Conservation (phyloP, 2,888 invertebrate species). For the Eupithecia subumbrata region DNA sequence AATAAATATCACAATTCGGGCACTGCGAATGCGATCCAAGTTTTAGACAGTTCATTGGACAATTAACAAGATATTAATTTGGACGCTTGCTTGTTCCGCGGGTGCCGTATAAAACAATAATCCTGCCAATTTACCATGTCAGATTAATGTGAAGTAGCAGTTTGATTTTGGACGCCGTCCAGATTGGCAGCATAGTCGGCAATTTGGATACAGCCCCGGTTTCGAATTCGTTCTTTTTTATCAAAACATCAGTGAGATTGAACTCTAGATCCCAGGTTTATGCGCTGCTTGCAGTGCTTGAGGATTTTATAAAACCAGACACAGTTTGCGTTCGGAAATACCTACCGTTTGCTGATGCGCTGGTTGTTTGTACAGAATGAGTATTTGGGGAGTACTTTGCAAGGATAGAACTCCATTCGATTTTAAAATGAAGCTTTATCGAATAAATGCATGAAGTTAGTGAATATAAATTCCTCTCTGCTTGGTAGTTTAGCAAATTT, state of each 20-base stretch:
- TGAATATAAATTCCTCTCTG: constrained; percentile 16
- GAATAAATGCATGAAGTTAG: constrained; percentile 23
- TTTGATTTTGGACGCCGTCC: constrained; percentile 65
- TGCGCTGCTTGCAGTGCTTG: constrained; percentile 34
- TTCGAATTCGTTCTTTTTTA: constrained; percentile 55
- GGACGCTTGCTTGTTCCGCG: neutral
- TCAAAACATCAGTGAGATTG: constrained; percentile 56
- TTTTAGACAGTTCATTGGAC: constrained; percentile 10
- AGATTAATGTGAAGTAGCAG: constrained; percentile 59
- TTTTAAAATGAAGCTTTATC: constrained; percentile 18
- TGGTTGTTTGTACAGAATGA: constrained; percentile 21
- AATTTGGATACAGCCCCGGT: constrained; percentile 58
- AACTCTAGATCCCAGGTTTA: constrained; percentile 47
- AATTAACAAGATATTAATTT: neutral
- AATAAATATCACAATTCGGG: neutral
- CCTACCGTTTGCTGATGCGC: constrained; percentile 30
- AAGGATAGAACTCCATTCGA: constrained; percentile 16
- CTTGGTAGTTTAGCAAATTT: neutral
- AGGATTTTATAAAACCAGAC: constrained; percentile 27
- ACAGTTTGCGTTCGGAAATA: constrained; percentile 33
- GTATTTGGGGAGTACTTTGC: constrained; percentile 10
- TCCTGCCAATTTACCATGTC: constrained; percentile 61
- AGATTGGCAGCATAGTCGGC: constrained; percentile 66
- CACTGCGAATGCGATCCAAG: constrained; percentile 4
- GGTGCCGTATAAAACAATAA: constrained; percentile 58